Conservation (phyloP, 2,888 invertebrate species). For the Phyllotreta cruciferae region DNA sequence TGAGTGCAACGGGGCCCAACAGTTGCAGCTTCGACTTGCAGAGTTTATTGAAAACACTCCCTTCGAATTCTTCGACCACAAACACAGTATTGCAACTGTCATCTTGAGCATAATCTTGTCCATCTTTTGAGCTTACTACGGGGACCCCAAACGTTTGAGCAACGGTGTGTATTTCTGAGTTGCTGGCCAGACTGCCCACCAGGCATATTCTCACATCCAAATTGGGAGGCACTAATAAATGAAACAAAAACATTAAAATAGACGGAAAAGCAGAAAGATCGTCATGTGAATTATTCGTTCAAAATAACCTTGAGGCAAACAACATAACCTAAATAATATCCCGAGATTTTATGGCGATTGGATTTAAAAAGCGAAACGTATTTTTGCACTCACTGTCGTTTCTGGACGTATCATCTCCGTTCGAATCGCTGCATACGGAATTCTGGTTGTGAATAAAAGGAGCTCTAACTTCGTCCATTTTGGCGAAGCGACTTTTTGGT, state of each 20-base stretch:
- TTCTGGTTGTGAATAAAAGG: slow-evolving; percentile 55
- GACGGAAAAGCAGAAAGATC: slow-evolving; percentile 4
- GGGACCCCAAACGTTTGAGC: slow-evolving; percentile 71
- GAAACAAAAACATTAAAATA: slow-evolving; percentile 27
- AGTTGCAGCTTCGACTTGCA: slow-evolving; percentile 71
- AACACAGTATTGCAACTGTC: slow-evolving; percentile 71
- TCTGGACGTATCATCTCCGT: slow-evolving; percentile 54
- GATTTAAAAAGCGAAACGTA: neutral
- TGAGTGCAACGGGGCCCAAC: slow-evolving; percentile 81
- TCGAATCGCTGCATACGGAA: slow-evolving; percentile 59
- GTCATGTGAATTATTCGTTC: slow-evolving; percentile 23
- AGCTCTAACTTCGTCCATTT: slow-evolving; percentile 61
- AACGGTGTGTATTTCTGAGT: slow-evolving; percentile 64
- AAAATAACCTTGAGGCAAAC: slow-evolving; percentile 48
- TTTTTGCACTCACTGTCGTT: slow-evolving; percentile 53
- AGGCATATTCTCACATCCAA: slow-evolving; percentile 69
- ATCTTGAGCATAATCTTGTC: slow-evolving; percentile 67
- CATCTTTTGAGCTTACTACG: slow-evolving; percentile 69
- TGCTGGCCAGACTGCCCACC: slow-evolving; percentile 65
- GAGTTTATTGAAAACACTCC: slow-evolving; percentile 73
- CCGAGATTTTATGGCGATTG: neutral
- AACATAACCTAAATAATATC: slow-evolving; percentile 49
- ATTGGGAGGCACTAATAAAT: slow-evolving; percentile 49
- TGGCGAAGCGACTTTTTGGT: slow-evolving; percentile 54
- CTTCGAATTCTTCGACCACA: slow-evolving; percentile 77